Evolutionary conservation across 2,113 vertebrate genomes (phyloP).

Genomic region (Hypomesus transpacificus): DNA sequence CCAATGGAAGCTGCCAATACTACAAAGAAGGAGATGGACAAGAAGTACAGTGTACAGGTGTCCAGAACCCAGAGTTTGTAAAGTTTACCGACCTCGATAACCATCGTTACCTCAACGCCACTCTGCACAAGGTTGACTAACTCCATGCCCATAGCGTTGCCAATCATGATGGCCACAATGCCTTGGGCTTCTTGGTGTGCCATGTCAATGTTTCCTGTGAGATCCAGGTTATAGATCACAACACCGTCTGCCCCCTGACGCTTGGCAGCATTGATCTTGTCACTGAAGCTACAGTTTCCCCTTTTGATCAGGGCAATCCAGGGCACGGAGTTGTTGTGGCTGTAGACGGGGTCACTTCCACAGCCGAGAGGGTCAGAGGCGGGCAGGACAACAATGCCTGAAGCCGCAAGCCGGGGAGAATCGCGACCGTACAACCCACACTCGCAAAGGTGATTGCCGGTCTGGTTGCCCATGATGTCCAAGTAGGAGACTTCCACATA

Average conservation of each 20-base stretch:
- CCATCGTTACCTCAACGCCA: neutral
- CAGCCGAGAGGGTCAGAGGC: neutral
- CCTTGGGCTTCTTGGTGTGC: neutral
- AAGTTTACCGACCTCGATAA: neutral
- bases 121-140: neutral
- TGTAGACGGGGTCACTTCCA: neutral
- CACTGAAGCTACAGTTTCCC: neutral
- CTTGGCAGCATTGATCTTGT: constrained; percentile 1
- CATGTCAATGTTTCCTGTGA: neutral
- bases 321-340: neutral
- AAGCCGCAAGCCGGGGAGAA: neutral
- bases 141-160: neutral
- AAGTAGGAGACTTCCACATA: neutral
- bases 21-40: constrained; percentile 70
- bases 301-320: neutral
- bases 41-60: constrained; percentile 67
- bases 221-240: neutral
- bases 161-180: neutral
- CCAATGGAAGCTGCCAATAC: constrained; percentile 59
- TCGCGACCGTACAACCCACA: neutral
- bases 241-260: neutral
- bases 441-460: neutral
- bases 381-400: neutral
- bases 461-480: neutral
- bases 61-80: constrained; percentile 30